These are phyloP conservation scores for Leptobrachium ailaonicum DNA, from an alignment of 2,113 vertebrate species.

Conservation along the genomic window DNA sequence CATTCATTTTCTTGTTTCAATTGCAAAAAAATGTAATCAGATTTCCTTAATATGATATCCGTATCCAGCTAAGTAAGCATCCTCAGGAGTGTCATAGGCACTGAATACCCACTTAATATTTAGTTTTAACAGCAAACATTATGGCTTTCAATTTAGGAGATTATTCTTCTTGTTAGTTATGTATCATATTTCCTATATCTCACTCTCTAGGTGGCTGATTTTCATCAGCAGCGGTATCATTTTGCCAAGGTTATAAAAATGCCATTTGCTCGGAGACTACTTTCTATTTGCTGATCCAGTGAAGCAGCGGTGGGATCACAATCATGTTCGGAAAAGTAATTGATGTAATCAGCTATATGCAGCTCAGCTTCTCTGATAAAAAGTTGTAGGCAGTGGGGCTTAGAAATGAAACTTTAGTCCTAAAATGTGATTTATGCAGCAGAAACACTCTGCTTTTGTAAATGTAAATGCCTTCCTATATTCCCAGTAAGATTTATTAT, in stretches of 20 bases:
- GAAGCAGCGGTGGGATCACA: conserved; percentile 67
- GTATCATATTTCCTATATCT: conserved; percentile 46
- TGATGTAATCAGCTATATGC: conserved; percentile 59
- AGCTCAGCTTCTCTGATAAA: conserved; percentile 40
- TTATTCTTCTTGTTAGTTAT: conserved; percentile 62
- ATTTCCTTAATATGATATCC: conserved; percentile 54
- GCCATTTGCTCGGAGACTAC: conserved; percentile 63
- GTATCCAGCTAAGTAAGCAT: conserved; percentile 49
- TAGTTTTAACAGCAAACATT: conserved; percentile 61
- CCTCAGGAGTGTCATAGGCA: conserved; percentile 50
- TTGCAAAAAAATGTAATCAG: conserved; percentile 61
- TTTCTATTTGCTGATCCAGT: conserved; percentile 70
- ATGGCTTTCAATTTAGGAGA: conserved; percentile 66
- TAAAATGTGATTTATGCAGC: conserved; percentile 43
- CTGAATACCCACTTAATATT: conserved; percentile 59
- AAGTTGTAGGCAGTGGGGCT: conserved; percentile 12
- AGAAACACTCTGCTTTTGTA: conserved; percentile 60
- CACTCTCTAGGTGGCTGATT: conserved; percentile 57
- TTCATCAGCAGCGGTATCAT: conserved; percentile 57
- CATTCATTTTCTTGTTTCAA: conserved; percentile 58
- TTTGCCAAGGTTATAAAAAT: conserved; percentile 66
- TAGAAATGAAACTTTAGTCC: conserved; percentile 43
- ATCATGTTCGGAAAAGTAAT: conserved; percentile 65
- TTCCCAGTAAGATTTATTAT: too few species aligned
- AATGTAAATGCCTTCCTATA: conserved; percentile 32